A percentile compares a stretch with the other conserved stretches of the same genome.
Conservation (phyloP, 2,797 vertebrate genomes). For the Lerista edwardsae region DNA sequence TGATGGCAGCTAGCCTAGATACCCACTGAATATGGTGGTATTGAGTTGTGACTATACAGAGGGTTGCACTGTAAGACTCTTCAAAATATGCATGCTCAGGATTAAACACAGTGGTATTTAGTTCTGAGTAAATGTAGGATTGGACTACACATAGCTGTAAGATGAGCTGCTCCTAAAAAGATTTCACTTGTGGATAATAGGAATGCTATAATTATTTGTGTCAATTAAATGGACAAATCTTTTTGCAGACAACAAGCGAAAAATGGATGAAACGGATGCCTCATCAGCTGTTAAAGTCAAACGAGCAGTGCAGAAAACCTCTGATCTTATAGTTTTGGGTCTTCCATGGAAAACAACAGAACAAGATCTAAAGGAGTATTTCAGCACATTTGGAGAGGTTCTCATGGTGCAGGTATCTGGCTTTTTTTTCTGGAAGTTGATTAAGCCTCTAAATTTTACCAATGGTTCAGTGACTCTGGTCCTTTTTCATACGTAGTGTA, state of each 20-base stretch:
- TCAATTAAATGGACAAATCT: conserved; percentile 28
- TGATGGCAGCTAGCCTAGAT: too few species aligned
- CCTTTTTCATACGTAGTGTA: background rate
- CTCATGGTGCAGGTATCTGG: conserved; percentile 96
- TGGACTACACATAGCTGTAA: background rate
- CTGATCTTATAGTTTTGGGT: conserved; percentile 95
- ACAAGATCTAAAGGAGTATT: conserved; percentile 98
- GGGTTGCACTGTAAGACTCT: background rate
- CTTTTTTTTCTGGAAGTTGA: background rate
- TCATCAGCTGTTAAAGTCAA: conserved; percentile 97
- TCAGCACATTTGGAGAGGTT: conserved; percentile 95
- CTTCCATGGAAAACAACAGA: conserved; percentile 98
- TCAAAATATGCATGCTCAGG: too few species aligned
- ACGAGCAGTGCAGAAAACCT: conserved; percentile 96
- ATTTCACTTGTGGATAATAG: background rate
- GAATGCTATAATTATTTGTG: background rate
- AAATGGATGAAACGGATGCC: conserved; percentile 98
- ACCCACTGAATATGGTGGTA: too few species aligned
- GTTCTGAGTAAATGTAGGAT: background rate
- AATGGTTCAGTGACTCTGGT: too few species aligned
- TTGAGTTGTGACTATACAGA: background rate
- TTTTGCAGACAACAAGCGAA: conserved; percentile 94
- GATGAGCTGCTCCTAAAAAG: background rate
- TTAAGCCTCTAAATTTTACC: too few species aligned
- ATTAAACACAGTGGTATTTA: too few species aligned